A percentile compares a stretch with the other conserved stretches of the same genome.
These are phyloP conservation scores for Caenorhabditis sp. DNA, from an alignment of 2,888 invertebrate genomes.

Conservation along the genomic window DNA sequence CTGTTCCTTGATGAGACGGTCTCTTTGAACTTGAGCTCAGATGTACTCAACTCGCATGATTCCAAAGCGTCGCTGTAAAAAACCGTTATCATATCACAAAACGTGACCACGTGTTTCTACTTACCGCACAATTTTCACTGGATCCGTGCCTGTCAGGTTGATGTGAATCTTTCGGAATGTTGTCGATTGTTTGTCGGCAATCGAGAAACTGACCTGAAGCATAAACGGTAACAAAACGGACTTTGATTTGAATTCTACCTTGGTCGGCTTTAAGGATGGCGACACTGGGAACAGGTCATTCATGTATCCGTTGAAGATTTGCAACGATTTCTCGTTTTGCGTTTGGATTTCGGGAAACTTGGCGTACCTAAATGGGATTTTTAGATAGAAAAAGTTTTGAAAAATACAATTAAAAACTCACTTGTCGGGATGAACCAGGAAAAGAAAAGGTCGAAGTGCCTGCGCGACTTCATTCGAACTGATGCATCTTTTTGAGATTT, in stretches of 20 bases:
- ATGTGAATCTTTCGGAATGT: slow-evolving; percentile 67
- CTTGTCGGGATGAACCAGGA: slow-evolving; percentile 81
- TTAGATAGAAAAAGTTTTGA: background rate
- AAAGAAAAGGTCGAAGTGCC: slow-evolving; percentile 81
- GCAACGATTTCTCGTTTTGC: slow-evolving; percentile 77
- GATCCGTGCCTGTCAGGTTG: slow-evolving; percentile 74
- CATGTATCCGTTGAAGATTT: slow-evolving; percentile 79
- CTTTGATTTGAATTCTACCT: slow-evolving; percentile 18
- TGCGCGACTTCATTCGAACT: slow-evolving; percentile 63
- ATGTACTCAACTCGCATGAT: slow-evolving; percentile 71
- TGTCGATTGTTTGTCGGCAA: slow-evolving; percentile 57
- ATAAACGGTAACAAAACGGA: background rate
- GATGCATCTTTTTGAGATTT: slow-evolving; percentile 43
- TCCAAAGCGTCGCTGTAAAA: slow-evolving; percentile 71
- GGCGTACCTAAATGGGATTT: slow-evolving; percentile 76
- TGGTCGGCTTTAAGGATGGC: slow-evolving; percentile 46
- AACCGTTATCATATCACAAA: slow-evolving; percentile 3
- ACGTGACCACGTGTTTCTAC: slow-evolving; percentile 13
- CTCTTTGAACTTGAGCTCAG: slow-evolving; percentile 64
- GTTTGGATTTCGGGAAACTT: slow-evolving; percentile 78
- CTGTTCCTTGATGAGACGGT: background rate
- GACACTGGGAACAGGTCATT: slow-evolving; percentile 75
- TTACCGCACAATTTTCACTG: slow-evolving; percentile 71
- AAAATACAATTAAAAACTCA: slow-evolving; percentile 20
- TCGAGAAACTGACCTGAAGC: slow-evolving; percentile 69